Evolutionary conservation across 2,113 vertebrate genomes (phyloP).

Genomic region (Cinclus cinclus): DNA sequence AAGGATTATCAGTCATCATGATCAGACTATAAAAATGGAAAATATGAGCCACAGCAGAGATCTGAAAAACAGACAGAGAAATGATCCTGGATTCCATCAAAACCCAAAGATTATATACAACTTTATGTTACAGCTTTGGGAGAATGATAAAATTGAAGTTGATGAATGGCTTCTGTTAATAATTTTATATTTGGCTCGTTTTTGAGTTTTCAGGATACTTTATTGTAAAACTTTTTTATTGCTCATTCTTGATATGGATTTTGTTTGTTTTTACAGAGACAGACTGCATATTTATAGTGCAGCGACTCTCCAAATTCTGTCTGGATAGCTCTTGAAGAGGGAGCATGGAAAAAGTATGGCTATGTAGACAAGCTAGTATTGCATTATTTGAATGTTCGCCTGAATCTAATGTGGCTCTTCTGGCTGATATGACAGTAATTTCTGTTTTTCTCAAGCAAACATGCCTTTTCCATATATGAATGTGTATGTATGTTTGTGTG

Average conservation of each 20-base stretch:
- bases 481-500: neutral
- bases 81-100: neutral
- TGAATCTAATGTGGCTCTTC: neutral
- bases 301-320: neutral
- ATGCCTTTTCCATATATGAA: neutral
- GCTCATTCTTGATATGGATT: neutral
- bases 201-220: constrained; percentile 31
- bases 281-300: neutral
- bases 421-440: neutral
- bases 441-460: neutral
- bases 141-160: neutral
- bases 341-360: neutral
- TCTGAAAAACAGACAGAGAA: neutral
- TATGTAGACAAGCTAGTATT: neutral
- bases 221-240: constrained; percentile 20
- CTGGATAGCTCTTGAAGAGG: neutral
- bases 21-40: constrained; percentile 11
- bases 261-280: constrained; percentile 33
- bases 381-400: neutral
- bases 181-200: constrained; percentile 26
- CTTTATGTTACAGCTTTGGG: neutral
- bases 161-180: constrained; percentile 13
- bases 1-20: neutral
- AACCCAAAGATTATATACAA: neutral
- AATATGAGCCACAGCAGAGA: neutral